Evolutionary conservation across 37 sponge, comb jelly and placozoan genomes (phyloP).

Genomic region (Halichondria panicea): DNA sequence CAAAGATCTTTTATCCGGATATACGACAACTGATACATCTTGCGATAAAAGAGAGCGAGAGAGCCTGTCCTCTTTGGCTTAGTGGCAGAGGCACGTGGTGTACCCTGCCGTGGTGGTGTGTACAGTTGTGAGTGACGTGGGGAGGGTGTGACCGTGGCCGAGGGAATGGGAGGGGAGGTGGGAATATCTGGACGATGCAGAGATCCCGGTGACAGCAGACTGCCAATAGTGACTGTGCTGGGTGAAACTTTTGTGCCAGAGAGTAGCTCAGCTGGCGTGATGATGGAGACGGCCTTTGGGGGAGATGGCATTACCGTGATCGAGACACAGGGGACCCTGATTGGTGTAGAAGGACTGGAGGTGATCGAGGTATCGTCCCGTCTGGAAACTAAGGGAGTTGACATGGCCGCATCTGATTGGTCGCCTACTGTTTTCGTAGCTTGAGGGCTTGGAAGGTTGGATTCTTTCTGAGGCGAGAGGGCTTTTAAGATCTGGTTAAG

Average conservation of each 20-base stretch:
- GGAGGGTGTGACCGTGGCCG: constrained; percentile 29
- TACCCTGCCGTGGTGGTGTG: too few species aligned
- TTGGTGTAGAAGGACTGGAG: neutral
- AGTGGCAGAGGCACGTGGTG: constrained; percentile 16
- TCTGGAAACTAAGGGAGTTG: too few species aligned
- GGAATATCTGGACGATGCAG: constrained; percentile 5
- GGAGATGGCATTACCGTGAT: too few species aligned
- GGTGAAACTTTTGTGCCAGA: constrained; percentile 3
- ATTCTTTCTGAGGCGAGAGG: neutral
- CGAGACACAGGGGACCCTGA: neutral
- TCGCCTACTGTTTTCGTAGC: too few species aligned
- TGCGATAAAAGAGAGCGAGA: constrained; percentile 81
- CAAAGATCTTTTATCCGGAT: constrained; percentile 82
- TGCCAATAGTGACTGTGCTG: neutral
- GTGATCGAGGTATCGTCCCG: too few species aligned
- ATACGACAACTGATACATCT: constrained; percentile 75
- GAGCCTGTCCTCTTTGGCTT: constrained; percentile 71
- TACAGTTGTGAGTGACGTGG: too few species aligned
- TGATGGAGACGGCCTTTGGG: neutral
- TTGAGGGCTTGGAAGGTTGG: too few species aligned
- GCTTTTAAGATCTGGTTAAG: too few species aligned
- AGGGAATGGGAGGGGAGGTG: constrained; percentile 38
- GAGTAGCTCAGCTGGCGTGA: neutral
- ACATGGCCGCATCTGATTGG: too few species aligned
- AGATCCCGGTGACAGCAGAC: constrained; percentile 3